Conservation (phyloP, 2,888 invertebrate species). For the Eupeodes luniger region DNA sequence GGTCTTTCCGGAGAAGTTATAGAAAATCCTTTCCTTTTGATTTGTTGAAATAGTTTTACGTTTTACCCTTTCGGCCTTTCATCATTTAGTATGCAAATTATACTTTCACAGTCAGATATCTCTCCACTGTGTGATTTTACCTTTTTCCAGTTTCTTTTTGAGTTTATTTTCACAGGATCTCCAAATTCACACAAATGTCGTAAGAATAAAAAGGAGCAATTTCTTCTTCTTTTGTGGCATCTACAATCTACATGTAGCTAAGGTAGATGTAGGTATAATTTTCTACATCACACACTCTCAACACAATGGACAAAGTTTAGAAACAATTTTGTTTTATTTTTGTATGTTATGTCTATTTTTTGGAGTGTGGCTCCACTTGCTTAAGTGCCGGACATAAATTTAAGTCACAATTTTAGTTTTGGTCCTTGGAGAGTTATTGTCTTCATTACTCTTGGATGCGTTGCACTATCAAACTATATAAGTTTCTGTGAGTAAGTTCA, state of each 20-base stretch:
- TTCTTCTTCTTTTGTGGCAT: slow-evolving; percentile 32
- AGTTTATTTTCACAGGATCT: background rate
- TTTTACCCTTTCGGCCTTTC: slow-evolving; percentile 70
- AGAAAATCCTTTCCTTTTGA: slow-evolving; percentile 64
- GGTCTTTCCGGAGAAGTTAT: background rate
- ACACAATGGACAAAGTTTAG: slow-evolving; percentile 70
- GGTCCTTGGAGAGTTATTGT: slow-evolving; percentile 72
- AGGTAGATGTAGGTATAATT: slow-evolving; percentile 16
- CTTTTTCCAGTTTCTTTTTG: background rate
- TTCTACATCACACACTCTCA: slow-evolving; percentile 32
- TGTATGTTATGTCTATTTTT: slow-evolving; percentile 13
- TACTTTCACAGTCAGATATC: slow-evolving; percentile 41
- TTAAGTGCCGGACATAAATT: slow-evolving; percentile 75
- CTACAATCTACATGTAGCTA: background rate
- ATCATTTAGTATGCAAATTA: slow-evolving; percentile 75
- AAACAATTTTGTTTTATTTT: slow-evolving; percentile 29
- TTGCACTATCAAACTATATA: slow-evolving; percentile 63
- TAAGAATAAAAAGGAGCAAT: slow-evolving; percentile 4
- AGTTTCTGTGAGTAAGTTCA: slow-evolving; percentile 49
- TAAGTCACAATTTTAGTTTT: slow-evolving; percentile 75
- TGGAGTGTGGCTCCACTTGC: slow-evolving; percentile 55
- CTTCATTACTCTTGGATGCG: slow-evolving; percentile 76
- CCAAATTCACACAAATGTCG: slow-evolving; percentile 15
- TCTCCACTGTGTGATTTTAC: slow-evolving; percentile 8
- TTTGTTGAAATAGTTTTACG: slow-evolving; percentile 73